Evolutionary conservation across 2,888 invertebrate species (phyloP), one percentile per base, ranked within the genome.

Genomic region (Tigriopus californicus): DNA sequence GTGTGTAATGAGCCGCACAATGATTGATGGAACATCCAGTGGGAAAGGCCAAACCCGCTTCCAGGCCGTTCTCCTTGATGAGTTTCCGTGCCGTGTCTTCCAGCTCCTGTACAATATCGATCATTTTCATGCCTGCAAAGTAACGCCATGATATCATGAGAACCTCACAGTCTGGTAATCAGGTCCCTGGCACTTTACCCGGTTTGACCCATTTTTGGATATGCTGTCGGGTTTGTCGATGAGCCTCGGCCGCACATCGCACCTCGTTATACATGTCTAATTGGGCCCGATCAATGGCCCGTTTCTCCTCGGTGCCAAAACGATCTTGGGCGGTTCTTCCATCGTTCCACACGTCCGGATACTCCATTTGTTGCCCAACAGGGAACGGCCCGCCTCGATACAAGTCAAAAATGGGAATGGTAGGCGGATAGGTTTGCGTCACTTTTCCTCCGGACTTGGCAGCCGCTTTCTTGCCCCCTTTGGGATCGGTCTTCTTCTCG

Each of bases 1-100:
- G 98, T 13, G 98, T 99, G 69, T 99, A 98, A 75, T 98, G 98
- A 56, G 98, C 98, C 60, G 98, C 98, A 70, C 95, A 97, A 71
- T 98, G 87, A 73, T 99, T 98, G 41, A 95, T 77, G n/a, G 94
- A 95, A 70, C 95, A 95, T 0, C 97, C 97, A 1, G 95, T 97
- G 0, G 98, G 98, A 71, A 98, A 98, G 8, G 89, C 89, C 61
- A 90, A 72, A 0, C 89, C 98, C 1, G 97, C 91, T 66, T 92
- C 85, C 8, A 98, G 75, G 1, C 94, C 95, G 68, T 92, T 86
- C 72, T 98, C 98, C 22, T 83, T 85, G 65, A 98, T 97, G 62
- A 97, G 74, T 66, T 81, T 82, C 33, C 98, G 79, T 3, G 94
- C 88, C 5, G 87, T 91, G 18, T 81, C 81, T 72, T 98, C 98